Conservation (phyloP, 2,888 invertebrate genomes). For the Cerastoderma edule region DNA sequence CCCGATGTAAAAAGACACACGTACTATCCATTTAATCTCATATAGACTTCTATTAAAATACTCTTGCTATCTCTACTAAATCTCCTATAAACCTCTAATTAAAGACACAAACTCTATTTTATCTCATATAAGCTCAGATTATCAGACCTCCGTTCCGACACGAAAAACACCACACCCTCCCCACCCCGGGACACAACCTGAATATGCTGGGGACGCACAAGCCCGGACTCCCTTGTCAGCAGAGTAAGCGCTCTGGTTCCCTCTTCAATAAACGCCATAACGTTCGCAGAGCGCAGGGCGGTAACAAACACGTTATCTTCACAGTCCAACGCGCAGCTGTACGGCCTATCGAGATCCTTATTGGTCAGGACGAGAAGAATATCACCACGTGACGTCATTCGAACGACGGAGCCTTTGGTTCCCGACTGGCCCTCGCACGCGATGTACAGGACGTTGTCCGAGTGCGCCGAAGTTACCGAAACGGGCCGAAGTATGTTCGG, state of each 20-base stretch:
- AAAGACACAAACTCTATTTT: constrained; percentile 12
- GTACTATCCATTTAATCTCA: too few relatives aligned
- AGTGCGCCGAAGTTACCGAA: constrained; percentile 37
- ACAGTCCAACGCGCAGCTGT: constrained; percentile 51
- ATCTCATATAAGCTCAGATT: constrained; percentile 44
- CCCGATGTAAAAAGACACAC: too few relatives aligned
- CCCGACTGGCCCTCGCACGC: constrained; percentile 59
- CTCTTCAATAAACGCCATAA: constrained; percentile 41
- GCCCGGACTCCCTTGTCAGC: constrained; percentile 51
- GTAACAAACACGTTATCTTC: constrained; percentile 50
- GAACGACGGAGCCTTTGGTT: constrained; percentile 55
- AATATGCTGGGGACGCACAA: constrained; percentile 56
- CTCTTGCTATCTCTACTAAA: too few relatives aligned
- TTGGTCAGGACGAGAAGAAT: constrained; percentile 45
- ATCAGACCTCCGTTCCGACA: constrained; percentile 56
- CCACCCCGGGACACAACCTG: constrained; percentile 41
- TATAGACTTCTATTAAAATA: too few relatives aligned
- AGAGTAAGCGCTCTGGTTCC: constrained; percentile 44
- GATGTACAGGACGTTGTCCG: constrained; percentile 43
- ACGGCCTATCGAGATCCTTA: constrained; percentile 57
- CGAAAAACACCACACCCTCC: constrained; percentile 31
- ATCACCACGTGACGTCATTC: constrained; percentile 53
- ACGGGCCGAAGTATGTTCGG: constrained; percentile 57
- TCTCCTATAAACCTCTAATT: too few relatives aligned
- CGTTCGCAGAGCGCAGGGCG: constrained; percentile 53